Percentiles rank a stretch among this genome's conserved stretches.
Conservation (phyloP, 2,797 vertebrate species). For the Thaleichthys pacificus region DNA sequence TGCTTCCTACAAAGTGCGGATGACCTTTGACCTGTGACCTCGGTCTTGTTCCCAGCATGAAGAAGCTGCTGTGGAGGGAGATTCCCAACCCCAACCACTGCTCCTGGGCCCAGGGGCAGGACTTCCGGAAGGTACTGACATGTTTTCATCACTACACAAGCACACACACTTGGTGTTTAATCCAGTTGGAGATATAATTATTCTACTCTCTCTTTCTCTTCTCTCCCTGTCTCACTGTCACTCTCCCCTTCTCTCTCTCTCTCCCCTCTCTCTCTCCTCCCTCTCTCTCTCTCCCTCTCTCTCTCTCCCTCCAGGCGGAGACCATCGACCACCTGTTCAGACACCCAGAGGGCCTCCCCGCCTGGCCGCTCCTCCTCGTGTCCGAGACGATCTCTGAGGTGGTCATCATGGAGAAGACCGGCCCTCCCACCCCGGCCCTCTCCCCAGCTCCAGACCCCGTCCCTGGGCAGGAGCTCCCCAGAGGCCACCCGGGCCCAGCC, state of each 20-base stretch:
- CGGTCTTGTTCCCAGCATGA: slow-evolving; percentile 80
- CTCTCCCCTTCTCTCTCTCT: no score
- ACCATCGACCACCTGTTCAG: slow-evolving; percentile 84
- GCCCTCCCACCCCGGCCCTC: slow-evolving; percentile 45
- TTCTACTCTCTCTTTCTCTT: no score
- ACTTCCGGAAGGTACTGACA: slow-evolving; percentile 85
- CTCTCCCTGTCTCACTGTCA: no score
- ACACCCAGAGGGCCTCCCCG: slow-evolving; percentile 70
- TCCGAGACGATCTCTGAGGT: slow-evolving; percentile 84
- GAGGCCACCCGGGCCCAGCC: slow-evolving; percentile 32
- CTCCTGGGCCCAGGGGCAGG: slow-evolving; percentile 92
- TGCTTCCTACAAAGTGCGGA: no score
- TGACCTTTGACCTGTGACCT: not conserved
- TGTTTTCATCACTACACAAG: not conserved
- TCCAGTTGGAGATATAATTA: no score
- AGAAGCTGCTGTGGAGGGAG: slow-evolving; percentile 89
- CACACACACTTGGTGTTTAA: not conserved
- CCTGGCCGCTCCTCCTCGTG: slow-evolving; percentile 82
- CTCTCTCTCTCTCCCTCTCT: not conserved
- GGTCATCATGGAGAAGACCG: slow-evolving; percentile 72
- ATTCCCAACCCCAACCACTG: slow-evolving; percentile 95
- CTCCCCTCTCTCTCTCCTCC: no score
- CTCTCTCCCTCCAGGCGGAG: slow-evolving; percentile 76
- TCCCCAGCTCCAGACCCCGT: slow-evolving; percentile 52
- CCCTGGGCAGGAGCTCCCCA: slow-evolving; percentile 34